A percentile compares a stretch with the other conserved stretches of the same genome.
Evolutionary conservation across 2,888 invertebrate species (phyloP).

Genomic region (Geotrupes spiniger): DNA sequence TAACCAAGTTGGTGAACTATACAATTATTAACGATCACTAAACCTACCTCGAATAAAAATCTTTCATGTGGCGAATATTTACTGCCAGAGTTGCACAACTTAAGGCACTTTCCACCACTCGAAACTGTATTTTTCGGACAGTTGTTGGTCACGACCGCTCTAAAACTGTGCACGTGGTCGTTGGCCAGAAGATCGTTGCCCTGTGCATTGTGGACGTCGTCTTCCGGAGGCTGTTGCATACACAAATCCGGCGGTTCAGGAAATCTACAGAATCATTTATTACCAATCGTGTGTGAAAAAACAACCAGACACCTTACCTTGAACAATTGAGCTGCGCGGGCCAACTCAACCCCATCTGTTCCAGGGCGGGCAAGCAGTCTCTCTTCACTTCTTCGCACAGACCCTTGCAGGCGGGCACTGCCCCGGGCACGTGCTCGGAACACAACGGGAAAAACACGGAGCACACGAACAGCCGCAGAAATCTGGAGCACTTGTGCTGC

Average conservation of each 20-base stretch:
- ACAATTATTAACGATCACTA: background rate
- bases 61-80: conserved; percentile 11
- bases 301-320: conserved; percentile 28
- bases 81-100: conserved; percentile 22
- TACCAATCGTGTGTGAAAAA: background rate
- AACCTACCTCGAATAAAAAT: conserved; percentile 55
- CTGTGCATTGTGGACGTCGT: conserved; percentile 23
- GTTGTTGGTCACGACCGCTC: conserved; percentile 17
- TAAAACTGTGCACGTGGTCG: conserved; percentile 13
- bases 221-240: conserved; percentile 61
- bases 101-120: conserved; percentile 35
- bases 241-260: conserved; percentile 74
- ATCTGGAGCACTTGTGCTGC: conserved; percentile 75
- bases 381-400: conserved; percentile 76
- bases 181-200: conserved; percentile 10
- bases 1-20: too few relatives aligned
- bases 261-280: conserved; percentile 51
- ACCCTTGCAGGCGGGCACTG: conserved; percentile 81
- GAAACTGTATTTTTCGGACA: conserved; percentile 37
- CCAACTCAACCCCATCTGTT: conserved; percentile 63
- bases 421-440: conserved; percentile 79
- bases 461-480: conserved; percentile 83
- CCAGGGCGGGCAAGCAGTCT: conserved; percentile 70
- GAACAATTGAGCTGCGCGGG: conserved; percentile 75
- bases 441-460: conserved; percentile 90